Evolutionary conservation across 2,888 invertebrate species (phyloP), one percentile per base, ranked within the genome.

Genomic region (Drosophila basisetae): DNA sequence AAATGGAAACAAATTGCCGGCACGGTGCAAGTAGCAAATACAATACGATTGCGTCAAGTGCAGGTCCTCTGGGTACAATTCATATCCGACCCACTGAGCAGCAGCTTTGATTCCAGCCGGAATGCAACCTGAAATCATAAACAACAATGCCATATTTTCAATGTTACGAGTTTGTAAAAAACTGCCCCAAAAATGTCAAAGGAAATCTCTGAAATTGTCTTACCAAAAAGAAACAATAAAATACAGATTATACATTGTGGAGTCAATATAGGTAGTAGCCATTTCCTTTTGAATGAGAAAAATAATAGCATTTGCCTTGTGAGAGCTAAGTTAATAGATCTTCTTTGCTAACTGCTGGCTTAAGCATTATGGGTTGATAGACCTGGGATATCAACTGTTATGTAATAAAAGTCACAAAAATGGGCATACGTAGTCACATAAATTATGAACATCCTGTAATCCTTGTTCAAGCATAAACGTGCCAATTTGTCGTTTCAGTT

Each of bases 1-100:
- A 89, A 88, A 90, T 87, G 73, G 90, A 89, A 89, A 90, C 90
- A 91, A 90, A 91, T 91, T 90, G 83, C 73, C 80, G 52, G 50
- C 61, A 70, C 74, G 90, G 74, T 80, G 83, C 73, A 82, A 74
- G 74, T 43, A 76, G 66, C 80, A 88, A 80, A 67, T 68, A 84
- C 85, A 89, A 88, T 80, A 65, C 60, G 61, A 63, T 28, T 72
- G 76, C 82, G 72, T 74, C 86, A 85, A 86, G 86, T 86, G 89
- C 77, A 79, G 56, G 84, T 90, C 89, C 89, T 86, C 76, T 74
- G 89, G 89, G 90, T 74, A 64, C 87, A 58, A 74, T 86, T 84
- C 54, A 70, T 69, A 47, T 59, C 41, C 90, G 76, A 77, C 41
- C 69, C 86, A 70, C 66, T 83, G 81, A 76, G 60, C 78, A 72